Evolutionary conservation across 2,113 vertebrate genomes (phyloP), one percentile per base, ranked within the genome.

Genomic region (Prunella fulvescens): DNA sequence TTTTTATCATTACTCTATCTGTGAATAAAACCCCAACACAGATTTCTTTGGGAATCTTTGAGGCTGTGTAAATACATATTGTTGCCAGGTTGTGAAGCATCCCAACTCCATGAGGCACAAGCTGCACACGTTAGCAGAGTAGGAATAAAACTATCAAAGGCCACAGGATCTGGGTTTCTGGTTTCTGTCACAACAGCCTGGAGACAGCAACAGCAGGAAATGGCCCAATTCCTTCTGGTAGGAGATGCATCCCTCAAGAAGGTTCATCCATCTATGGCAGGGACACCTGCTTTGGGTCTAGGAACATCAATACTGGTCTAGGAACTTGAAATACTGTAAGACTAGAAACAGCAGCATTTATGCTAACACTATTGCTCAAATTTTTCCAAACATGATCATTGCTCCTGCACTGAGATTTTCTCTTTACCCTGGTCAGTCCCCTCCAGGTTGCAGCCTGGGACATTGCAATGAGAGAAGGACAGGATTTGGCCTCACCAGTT

Each of bases 111-210:
- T 2, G 48, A 11, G 3, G 79, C 33, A 39, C 31, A 28, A 57
- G 66, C 13, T 4, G 2, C 60, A 37, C 7, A 4, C 0, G 0
- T 65, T 65, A 83, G 29, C 28, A 42, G 50, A 35, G 37, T 4
- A n/a, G 50, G 67, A 83, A 26, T 65, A 58, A 73, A 70, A 39
- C 9, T 42, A 19, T 33, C 2, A 8, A 80, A 83, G 45, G 54
- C 31, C 53, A 53, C 1, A 0, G 47, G 65, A 66, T 60, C 33
- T 64, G 58, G 7, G n/a, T n/a, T n/a, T n/a, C n/a, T n/a, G n/a
- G 11, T 58, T 31, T 86, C 35, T 9, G 1, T 47, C 2, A 0
- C 66, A 35, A 26, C 3, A 7, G 18, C 28, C 42, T 40, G 29
- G 20, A 66, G 57, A 57, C 2, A 2, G 31, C 47, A 90, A 37